A percentile compares a stretch with the other conserved stretches of the same genome.
Conservation (phyloP, 2,113 vertebrate genomes). For the Onychorhynchus coronatus region DNA sequence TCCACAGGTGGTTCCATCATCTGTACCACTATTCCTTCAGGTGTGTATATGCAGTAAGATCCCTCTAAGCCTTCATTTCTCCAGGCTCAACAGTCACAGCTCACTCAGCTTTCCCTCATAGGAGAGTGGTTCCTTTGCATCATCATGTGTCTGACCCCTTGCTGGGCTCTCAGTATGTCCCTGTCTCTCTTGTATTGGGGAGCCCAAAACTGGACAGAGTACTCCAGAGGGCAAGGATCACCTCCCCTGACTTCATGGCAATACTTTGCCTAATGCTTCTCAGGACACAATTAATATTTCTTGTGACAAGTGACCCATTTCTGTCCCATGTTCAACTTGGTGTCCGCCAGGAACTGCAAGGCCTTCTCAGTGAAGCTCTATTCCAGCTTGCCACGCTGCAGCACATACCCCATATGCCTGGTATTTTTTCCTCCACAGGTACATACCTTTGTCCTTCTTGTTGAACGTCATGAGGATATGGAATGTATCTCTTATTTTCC, state of each 20-base stretch:
- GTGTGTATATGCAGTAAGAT: not conserved
- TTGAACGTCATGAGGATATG: not conserved
- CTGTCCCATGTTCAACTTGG: not conserved
- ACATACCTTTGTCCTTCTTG: not conserved
- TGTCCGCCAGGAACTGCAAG: not conserved
- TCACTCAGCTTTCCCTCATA: not conserved
- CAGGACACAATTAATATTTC: not conserved
- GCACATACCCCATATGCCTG: too few species aligned
- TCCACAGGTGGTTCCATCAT: not conserved
- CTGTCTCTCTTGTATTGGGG: not conserved
- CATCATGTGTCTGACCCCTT: not conserved
- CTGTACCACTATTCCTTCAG: not conserved
- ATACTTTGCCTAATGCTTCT: not conserved
- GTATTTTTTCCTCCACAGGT: accelerated
- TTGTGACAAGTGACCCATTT: not conserved
- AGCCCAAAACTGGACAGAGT: not conserved
- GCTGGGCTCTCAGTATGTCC: not conserved
- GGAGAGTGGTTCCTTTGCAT: not conserved
- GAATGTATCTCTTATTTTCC: not conserved
- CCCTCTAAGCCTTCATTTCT: not conserved
- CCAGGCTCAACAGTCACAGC: not conserved
- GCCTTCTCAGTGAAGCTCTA: not conserved
- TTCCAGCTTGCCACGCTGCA: not conserved
- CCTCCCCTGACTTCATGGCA: not conserved
- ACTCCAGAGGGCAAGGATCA: not conserved